Percentiles rank a stretch among this genome's conserved stretches.
These are phyloP conservation scores for Perca flavescens DNA, from an alignment of 2,113 vertebrate species.

Conservation along the genomic window DNA sequence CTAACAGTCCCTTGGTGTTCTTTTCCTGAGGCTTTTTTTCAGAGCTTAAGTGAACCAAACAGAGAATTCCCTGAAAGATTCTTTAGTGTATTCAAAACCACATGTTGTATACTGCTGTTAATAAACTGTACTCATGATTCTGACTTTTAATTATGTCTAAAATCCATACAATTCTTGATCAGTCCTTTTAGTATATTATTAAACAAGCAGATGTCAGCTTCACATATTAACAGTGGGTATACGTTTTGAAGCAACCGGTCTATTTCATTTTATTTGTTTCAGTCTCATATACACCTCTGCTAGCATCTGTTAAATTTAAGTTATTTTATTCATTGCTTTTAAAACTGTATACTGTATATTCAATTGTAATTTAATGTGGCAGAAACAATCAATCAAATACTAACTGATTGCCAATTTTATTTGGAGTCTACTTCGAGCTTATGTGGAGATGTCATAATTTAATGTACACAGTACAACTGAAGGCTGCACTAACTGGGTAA, in stretches of 20 bases:
- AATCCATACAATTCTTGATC: not conserved
- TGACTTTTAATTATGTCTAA: not conserved
- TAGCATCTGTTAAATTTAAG: not conserved
- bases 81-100: conserved; percentile 27
- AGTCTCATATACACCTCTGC: not conserved
- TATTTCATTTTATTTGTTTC: not conserved
- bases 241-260: not conserved
- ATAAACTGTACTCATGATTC: not conserved
- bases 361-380: not conserved
- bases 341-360: not conserved
- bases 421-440: not conserved
- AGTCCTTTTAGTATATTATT: not conserved
- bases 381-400: not conserved
- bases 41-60: conserved; percentile 31
- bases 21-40: conserved; percentile 23
- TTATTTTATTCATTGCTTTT: not conserved
- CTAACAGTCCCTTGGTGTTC: conserved; percentile 42
- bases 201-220: not conserved
- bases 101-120: conserved; percentile 28
- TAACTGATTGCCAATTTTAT: not conserved
- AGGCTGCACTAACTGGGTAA: not conserved
- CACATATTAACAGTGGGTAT: not conserved
- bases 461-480: not conserved
- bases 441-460: not conserved
- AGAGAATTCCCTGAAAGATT: conserved; percentile 30